These are phyloP conservation scores for Coilia nasus DNA, from an alignment of 2,797 vertebrate genomes.

Conservation along the genomic window DNA sequence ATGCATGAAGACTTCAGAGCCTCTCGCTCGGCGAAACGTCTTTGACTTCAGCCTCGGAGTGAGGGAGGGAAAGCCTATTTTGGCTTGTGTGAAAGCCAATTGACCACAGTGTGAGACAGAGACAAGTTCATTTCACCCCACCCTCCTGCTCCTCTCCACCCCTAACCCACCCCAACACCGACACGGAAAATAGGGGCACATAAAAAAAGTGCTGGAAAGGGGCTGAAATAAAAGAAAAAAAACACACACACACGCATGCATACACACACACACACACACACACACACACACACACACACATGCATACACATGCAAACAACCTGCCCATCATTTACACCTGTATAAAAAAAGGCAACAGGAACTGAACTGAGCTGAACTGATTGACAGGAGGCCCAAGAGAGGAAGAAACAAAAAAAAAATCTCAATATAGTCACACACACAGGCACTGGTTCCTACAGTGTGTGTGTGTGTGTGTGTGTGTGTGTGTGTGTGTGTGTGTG, in stretches of 20 bases:
- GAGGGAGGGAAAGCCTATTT: conserved; percentile 41
- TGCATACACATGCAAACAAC: background rate
- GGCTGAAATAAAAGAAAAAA: background rate
- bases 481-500: no score
- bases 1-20: conserved; percentile 53
- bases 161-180: no score
- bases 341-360: background rate
- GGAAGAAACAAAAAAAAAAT: background rate
- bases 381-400: background rate
- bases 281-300: background rate
- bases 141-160: background rate
- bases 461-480: no score
- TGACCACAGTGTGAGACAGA: conserved; percentile 29
- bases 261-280: background rate
- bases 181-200: background rate
- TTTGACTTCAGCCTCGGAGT: conserved; percentile 5
- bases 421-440: background rate
- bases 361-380: background rate
- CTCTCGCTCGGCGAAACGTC: conserved; percentile 25
- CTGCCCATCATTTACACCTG: background rate
- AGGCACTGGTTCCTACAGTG: background rate
- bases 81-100: conserved; percentile 45
- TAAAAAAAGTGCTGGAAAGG: background rate
- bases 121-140: conserved; percentile 16
- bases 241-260: background rate